Percentiles rank a stretch among this genome's conserved stretches.
phyloP scores from a whole-genome alignment of 92 coral and sea anemone species.

The Blastomussa wellsi region DNA sequence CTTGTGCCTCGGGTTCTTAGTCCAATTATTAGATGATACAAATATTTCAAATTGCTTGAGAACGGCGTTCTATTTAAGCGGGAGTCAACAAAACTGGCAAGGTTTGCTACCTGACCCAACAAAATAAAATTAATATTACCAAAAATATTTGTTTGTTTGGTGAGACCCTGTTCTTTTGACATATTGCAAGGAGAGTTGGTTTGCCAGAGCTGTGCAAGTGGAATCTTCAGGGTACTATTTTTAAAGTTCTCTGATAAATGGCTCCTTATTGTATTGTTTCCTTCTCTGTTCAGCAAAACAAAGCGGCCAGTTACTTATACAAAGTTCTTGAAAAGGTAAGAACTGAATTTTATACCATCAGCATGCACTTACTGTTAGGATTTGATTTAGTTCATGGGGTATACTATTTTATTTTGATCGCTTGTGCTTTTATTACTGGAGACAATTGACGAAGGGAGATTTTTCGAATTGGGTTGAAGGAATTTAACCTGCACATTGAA shows the following conservation, averaged over 20 bases:
- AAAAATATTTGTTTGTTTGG: neutral
- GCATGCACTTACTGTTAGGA: too few species aligned
- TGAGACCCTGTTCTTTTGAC: neutral
- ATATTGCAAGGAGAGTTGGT: neutral
- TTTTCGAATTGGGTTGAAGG: too few species aligned
- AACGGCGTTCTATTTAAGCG: too few species aligned
- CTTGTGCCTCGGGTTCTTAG: too few species aligned
- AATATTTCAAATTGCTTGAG: too few species aligned
- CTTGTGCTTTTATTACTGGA: too few species aligned
- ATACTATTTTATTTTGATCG: too few species aligned
- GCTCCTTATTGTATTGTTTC: neutral
- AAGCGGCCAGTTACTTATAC: constrained; percentile 13
- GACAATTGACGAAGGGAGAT: too few species aligned
- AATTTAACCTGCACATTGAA: too few species aligned
- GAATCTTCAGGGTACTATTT: neutral
- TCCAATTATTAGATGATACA: too few species aligned
- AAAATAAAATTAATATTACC: neutral
- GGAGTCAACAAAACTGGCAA: neutral
- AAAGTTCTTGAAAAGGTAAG: constrained; percentile 36
- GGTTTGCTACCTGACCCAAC: neutral
- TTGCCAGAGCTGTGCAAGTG: neutral
- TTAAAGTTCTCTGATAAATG: neutral
- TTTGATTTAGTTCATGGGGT: too few species aligned
- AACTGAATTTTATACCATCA: neutral
- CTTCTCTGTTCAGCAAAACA: constrained; percentile 14